phyloP scores from a whole-genome alignment of 37 sponge, comb jelly and placozoan species.

The Tethya wilhelma region DNA sequence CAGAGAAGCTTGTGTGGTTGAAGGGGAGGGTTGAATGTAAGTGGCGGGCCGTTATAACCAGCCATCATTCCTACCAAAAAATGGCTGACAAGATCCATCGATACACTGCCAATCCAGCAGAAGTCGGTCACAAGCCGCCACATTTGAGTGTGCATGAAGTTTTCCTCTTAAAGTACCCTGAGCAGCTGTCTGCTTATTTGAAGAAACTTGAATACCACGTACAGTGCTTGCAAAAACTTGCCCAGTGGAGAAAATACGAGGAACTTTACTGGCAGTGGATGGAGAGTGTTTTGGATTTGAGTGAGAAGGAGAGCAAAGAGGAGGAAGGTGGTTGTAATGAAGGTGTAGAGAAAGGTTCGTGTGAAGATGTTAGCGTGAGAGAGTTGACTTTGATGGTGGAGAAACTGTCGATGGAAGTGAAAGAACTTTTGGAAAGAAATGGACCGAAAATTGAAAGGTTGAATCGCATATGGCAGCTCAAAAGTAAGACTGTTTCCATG shows the following conservation, averaged over 20 bases:
- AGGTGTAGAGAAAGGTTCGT: not conserved
- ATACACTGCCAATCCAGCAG: not conserved
- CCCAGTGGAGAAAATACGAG: slow-evolving; percentile 49
- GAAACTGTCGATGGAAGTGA: slow-evolving; percentile 14
- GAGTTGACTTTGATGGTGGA: not conserved
- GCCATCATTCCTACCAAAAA: slow-evolving; percentile 13
- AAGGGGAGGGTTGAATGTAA: slow-evolving; percentile 11
- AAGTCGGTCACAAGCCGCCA: not conserved
- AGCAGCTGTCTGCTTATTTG: slow-evolving; percentile 26
- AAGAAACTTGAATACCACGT: slow-evolving; percentile 21
- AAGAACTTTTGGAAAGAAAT: not conserved
- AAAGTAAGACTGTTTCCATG: slow-evolving; percentile 4
- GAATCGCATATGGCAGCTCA: slow-evolving; percentile 9
- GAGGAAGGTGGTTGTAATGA: not conserved
- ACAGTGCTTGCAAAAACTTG: slow-evolving; percentile 19
- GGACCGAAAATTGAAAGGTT: slow-evolving; percentile 25
- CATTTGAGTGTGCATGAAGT: slow-evolving; percentile 42
- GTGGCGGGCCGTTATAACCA: not conserved
- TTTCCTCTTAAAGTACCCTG: slow-evolving; percentile 43
- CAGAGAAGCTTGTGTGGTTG: slow-evolving; percentile 30
- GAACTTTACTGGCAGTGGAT: slow-evolving; percentile 76
- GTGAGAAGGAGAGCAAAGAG: not conserved
- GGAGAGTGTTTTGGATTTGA: slow-evolving; percentile 63
- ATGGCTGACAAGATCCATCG: slow-evolving; percentile 15
- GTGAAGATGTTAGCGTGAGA: not conserved